phyloP scores from a whole-genome alignment of 2,888 invertebrate genomes.

The Habrosyne pyritoides region DNA sequence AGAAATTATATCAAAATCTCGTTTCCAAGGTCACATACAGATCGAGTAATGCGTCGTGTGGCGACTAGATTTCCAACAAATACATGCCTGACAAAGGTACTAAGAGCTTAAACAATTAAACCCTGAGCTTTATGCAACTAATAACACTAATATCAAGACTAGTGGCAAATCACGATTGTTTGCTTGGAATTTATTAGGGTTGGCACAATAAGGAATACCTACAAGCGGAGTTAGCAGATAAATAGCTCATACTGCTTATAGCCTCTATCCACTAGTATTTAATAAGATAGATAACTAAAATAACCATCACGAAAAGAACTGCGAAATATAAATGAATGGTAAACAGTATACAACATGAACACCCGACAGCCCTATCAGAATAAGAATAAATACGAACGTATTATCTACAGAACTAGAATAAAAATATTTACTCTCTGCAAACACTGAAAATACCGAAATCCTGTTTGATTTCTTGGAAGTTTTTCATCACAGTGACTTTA shows the following conservation, averaged over 20 bases:
- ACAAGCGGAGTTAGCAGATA: too few species aligned
- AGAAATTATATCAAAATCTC: background rate
- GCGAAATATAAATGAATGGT: background rate
- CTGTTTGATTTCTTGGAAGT: too few species aligned
- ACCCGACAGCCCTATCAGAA: background rate
- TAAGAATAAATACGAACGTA: background rate
- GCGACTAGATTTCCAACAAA: background rate
- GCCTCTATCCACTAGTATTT: too few species aligned
- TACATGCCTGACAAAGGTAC: background rate
- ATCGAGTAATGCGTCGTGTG: background rate
- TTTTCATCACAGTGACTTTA: too few species aligned
- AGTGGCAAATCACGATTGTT: conserved; percentile 1
- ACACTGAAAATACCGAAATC: too few species aligned
- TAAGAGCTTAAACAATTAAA: background rate
- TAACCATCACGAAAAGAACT: too few species aligned
- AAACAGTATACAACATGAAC: background rate
- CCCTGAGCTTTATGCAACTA: background rate
- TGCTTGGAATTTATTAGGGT: background rate
- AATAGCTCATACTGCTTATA: too few species aligned
- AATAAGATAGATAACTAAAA: too few species aligned
- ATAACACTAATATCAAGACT: background rate
- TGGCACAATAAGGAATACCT: background rate
- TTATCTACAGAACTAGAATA: background rate
- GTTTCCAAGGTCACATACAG: background rate
- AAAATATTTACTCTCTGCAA: background rate